Conservation (phyloP, 2,888 invertebrate species). For the Ligdia adustata region DNA sequence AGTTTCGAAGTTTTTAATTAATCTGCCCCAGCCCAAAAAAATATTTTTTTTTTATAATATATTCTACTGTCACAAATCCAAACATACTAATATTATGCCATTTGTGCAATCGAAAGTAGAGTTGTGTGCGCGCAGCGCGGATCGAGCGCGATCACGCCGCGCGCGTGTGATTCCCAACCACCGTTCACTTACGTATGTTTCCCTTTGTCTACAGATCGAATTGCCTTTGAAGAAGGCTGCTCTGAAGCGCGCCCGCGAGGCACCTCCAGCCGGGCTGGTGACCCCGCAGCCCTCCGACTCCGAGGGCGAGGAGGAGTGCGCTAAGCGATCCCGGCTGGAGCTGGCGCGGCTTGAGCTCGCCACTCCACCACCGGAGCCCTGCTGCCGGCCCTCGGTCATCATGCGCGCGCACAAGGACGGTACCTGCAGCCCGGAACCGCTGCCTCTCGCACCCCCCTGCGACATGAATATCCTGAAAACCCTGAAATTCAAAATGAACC, state of each 20-base stretch:
- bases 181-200: slow-evolving; percentile 70
- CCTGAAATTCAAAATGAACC: slow-evolving; percentile 89
- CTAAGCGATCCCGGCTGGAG: slow-evolving; percentile 77
- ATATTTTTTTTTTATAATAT: slow-evolving; percentile 17
- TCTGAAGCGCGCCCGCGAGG: slow-evolving; percentile 64
- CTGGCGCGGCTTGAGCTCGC: slow-evolving; percentile 80
- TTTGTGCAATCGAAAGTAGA: slow-evolving; percentile 73
- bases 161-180: slow-evolving; percentile 68
- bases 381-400: slow-evolving; percentile 89
- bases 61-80: slow-evolving; percentile 16
- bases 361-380: slow-evolving; percentile 83
- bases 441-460: slow-evolving; percentile 59
- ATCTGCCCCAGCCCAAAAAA: too few relatives aligned
- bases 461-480: slow-evolving; percentile 87
- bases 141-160: slow-evolving; percentile 65
- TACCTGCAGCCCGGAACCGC: slow-evolving; percentile 84
- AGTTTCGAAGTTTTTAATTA: slow-evolving; percentile 35
- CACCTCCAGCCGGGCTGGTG: slow-evolving; percentile 74
- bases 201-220: slow-evolving; percentile 77
- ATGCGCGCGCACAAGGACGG: slow-evolving; percentile 94
- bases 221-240: slow-evolving; percentile 72
- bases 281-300: slow-evolving; percentile 95
- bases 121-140: slow-evolving; percentile 40
- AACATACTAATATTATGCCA: slow-evolving; percentile 32
- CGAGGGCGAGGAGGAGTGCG: slow-evolving; percentile 87